Base-by-base conservation (phyloP, 2,797 vertebrate species). In the Lepus townsendii region DNA sequence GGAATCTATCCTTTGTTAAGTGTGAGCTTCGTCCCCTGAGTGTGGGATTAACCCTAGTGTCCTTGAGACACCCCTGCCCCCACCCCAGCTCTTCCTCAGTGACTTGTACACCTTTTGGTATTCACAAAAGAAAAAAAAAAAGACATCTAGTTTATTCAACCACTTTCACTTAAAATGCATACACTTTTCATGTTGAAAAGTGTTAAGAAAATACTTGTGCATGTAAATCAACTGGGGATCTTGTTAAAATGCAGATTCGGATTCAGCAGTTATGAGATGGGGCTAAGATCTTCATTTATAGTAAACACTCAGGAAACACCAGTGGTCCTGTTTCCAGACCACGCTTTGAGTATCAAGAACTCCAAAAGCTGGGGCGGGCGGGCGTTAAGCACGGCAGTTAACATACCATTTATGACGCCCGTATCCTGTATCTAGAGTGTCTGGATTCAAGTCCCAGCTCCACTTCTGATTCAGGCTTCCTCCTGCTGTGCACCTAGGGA, bases 221-320 rank as follows among this genome's bases (percentile, higher is more conserved):
- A 47, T 68, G 2, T 85, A 13, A 90, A 50, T 84, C 68, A 65
- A 83, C 26, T 68, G 32, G 24, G 47, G 60, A 66, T 88, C 82
- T 76, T 94, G 62, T 82, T 90, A 83, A 94, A 93, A 93, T 92
- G 69, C 50, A 90, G 8, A 54, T 78, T 96, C 47, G 50, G 35
- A 90, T 72, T 84, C 57, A 78, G 26, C n/a, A 66, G 5, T 92
- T 82, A 47, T 38, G 32, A 66, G 71, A 38, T 65, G 16, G 32
- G 26, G 22, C 82, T 7, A 27, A 72, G 71, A 72, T 26, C 26
- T 87, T 71, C 47, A 30, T 85, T 71, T 91, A 60, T 72, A 27
- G 32, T 84, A 62, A 93, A n/a, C 60, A 42, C 60, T 47, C 16
- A 24, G 5, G 22, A 75, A 60, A 73, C 30, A 47, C 69, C 4